Evolutionary conservation across 2,888 invertebrate genomes (phyloP).

Genomic region (Aproaerema taeniolella): DNA sequence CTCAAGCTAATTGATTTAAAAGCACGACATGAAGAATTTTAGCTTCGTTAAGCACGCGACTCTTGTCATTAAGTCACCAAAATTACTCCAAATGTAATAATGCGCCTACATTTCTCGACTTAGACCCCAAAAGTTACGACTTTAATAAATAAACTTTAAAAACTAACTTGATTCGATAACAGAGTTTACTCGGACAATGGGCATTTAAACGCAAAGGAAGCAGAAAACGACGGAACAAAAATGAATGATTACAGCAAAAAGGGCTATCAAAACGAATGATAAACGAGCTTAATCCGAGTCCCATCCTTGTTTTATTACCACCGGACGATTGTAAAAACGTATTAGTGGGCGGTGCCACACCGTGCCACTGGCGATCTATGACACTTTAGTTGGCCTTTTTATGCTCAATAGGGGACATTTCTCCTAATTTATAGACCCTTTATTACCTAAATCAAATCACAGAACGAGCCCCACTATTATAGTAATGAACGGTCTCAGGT

Average conservation of each 20-base stretch:
- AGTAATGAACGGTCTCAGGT: not conserved
- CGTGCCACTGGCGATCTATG: constrained; percentile 50
- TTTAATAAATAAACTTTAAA: constrained; percentile 14
- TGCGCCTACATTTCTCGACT: not conserved
- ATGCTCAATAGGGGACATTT: constrained; percentile 50
- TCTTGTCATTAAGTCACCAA: constrained; percentile 16
- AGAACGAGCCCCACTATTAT: constrained; percentile 19
- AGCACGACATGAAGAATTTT: constrained; percentile 41
- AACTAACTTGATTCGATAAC: constrained; percentile 51
- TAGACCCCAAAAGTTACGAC: not conserved
- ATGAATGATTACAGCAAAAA: constrained; percentile 77
- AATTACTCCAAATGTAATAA: constrained; percentile 1
- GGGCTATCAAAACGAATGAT: constrained; percentile 76
- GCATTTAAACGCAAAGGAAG: constrained; percentile 69
- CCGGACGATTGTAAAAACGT: constrained; percentile 74
- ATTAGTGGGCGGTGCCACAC: constrained; percentile 59
- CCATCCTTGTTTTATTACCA: constrained; percentile 74
- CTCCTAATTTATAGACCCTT: constrained; percentile 51
- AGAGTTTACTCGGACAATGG: constrained; percentile 59
- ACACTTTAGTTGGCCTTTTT: constrained; percentile 62
- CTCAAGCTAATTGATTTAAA: constrained; percentile 49
- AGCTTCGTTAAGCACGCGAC: constrained; percentile 42
- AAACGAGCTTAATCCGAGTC: constrained; percentile 73
- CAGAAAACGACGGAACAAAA: constrained; percentile 74
- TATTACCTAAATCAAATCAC: constrained; percentile 43